Conservation (phyloP, 2,797 vertebrate species). For the Eulemur mongoz region DNA sequence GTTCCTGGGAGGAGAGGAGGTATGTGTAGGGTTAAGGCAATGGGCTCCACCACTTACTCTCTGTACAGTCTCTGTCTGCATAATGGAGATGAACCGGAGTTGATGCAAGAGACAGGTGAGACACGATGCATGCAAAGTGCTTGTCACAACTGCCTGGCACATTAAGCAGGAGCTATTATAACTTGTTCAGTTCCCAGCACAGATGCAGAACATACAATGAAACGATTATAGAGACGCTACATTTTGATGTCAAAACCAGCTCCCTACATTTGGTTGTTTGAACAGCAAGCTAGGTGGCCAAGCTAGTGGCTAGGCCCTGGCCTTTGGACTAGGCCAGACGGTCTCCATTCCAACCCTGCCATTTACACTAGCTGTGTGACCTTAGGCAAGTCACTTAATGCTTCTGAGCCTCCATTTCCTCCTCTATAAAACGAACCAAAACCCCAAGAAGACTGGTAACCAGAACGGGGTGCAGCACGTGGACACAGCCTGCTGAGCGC, state of each 20-base stretch:
- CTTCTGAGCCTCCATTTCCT: not conserved
- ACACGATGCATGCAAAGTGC: accelerated
- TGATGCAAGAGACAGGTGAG: not conserved
- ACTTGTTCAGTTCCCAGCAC: not conserved
- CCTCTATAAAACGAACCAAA: not conserved
- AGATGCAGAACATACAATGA: not conserved
- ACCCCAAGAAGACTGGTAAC: not conserved
- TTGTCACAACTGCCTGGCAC: not conserved
- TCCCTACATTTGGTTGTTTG: not conserved
- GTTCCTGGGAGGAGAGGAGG: not conserved
- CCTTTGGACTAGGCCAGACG: not conserved
- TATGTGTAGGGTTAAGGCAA: not conserved
- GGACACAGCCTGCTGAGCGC: accelerated
- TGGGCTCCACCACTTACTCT: not conserved
- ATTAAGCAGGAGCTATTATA: not conserved
- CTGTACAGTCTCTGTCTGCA: not conserved
- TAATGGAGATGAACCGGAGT: not conserved
- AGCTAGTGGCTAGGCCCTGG: not conserved
- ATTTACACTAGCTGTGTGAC: not conserved
- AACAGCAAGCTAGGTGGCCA: not conserved
- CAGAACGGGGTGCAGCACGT: not conserved
- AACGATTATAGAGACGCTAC: not conserved
- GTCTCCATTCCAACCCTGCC: not conserved
- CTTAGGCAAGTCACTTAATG: not conserved
- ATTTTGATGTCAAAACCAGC: not conserved